Conservation (phyloP, 2,888 invertebrate genomes). For the Eristalinus sepulchralis region DNA sequence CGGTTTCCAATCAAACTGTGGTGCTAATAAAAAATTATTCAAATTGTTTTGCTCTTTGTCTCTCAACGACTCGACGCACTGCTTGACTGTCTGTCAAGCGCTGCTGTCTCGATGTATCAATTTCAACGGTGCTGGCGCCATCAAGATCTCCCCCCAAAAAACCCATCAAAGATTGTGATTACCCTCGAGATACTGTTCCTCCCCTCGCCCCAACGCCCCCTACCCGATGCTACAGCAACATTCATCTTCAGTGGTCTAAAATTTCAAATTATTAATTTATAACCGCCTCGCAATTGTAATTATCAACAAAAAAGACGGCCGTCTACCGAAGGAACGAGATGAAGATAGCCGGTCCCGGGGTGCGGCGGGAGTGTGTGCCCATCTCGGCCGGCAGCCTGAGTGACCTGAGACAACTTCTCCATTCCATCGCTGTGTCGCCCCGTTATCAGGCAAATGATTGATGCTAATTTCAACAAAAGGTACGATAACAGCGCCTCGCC, state of each 20-base stretch:
- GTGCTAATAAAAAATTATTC: conserved; percentile 57
- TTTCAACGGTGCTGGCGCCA: conserved; percentile 65
- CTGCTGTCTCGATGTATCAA: conserved; percentile 52
- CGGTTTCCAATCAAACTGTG: background rate
- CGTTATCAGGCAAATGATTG: conserved; percentile 67
- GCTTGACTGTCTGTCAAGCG: conserved; percentile 19
- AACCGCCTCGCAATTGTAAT: conserved; percentile 69
- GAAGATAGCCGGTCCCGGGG: background rate
- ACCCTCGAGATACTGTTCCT: conserved; percentile 45
- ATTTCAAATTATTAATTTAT: conserved; percentile 65
- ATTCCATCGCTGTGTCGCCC: conserved; percentile 2
- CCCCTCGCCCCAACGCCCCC: background rate
- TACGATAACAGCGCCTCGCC: conserved; percentile 66
- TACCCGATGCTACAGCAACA: background rate
- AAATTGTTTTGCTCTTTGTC: conserved; percentile 32
- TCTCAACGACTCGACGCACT: conserved; percentile 23
- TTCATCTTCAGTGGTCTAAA: conserved; percentile 17
- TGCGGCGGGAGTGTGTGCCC: background rate
- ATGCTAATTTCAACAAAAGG: conserved; percentile 71
- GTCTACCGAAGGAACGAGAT: conserved; percentile 9
- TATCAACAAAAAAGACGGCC: conserved; percentile 36
- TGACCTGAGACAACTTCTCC: conserved; percentile 14
- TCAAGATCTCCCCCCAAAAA: conserved; percentile 46
- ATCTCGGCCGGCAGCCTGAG: too few relatives aligned
- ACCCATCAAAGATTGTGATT: conserved; percentile 66